A percentile compares a stretch with the other conserved stretches of the same genome.
Conservation (phyloP, 2,888 invertebrate genomes). For the Agrochola macilenta region DNA sequence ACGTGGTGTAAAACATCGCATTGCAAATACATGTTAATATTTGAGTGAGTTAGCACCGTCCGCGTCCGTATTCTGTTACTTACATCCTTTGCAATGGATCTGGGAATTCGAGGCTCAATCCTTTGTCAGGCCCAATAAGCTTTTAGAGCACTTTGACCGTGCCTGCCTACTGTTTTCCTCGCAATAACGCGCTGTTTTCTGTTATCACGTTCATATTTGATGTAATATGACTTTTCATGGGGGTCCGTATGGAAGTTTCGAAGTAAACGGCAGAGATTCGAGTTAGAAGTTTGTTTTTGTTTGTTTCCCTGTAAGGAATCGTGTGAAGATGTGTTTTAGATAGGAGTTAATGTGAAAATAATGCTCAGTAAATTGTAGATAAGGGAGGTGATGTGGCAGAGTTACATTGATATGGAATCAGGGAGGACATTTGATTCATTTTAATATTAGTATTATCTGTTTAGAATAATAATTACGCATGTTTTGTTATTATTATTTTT, state of each 20-base stretch:
- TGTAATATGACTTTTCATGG: conserved; percentile 52
- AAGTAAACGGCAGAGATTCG: conserved; percentile 44
- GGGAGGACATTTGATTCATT: conserved; percentile 21
- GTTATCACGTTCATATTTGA: conserved; percentile 62
- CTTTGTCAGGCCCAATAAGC: conserved; percentile 67
- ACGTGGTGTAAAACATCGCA: conserved; percentile 41
- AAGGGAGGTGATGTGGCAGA: conserved; percentile 29
- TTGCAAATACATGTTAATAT: conserved; percentile 60
- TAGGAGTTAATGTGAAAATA: conserved; percentile 57
- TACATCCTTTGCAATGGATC: conserved; percentile 42
- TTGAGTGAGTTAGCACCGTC: conserved; percentile 58
- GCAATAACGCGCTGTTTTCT: conserved; percentile 55
- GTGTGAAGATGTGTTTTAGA: conserved; percentile 47
- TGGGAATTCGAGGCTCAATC: conserved; percentile 57
- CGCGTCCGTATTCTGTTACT: conserved; percentile 39
- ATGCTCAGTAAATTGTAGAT: conserved; percentile 61
- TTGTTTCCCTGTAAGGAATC: conserved; percentile 30
- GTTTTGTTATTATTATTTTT: conserved; percentile 2
- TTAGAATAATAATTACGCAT: background rate
- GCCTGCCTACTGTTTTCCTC: conserved; percentile 45
- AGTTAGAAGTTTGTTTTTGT: conserved; percentile 47
- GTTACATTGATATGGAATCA: conserved; percentile 20
- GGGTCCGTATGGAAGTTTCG: conserved; percentile 32
- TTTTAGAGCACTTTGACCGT: conserved; percentile 63
- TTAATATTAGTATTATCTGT: background rate